Percentiles rank a stretch among this genome's conserved stretches.
Conservation (phyloP, 2,888 invertebrate species). For the Clistopyga incitator region DNA sequence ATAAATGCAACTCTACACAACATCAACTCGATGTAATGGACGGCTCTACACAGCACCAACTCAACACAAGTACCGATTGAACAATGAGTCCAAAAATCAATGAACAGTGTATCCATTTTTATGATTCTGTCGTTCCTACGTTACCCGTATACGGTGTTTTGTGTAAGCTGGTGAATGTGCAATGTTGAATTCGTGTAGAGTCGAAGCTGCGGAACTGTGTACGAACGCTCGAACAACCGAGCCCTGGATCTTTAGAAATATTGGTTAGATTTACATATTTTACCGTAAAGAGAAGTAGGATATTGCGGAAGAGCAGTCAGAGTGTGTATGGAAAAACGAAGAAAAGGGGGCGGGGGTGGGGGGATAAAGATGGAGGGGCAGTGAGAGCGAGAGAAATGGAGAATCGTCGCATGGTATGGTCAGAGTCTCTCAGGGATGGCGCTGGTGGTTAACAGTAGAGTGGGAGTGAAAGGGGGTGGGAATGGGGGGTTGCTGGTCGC, state of each 20-base stretch:
- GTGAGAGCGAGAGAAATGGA: conserved; percentile 21
- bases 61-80: too few relatives aligned
- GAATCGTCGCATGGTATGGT: conserved; percentile 30
- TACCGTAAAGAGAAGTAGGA: conserved; percentile 79
- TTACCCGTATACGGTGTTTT: too few relatives aligned
- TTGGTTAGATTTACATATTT: conserved; percentile 84
- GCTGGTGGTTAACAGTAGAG: conserved; percentile 40
- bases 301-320: conserved; percentile 64
- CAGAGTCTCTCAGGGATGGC: conserved; percentile 42
- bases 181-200: too few relatives aligned
- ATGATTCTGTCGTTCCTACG: too few relatives aligned
- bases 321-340: conserved; percentile 23
- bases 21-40: too few relatives aligned
- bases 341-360: conserved; percentile 1
- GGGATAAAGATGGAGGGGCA: conserved; percentile 27
- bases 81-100: too few relatives aligned
- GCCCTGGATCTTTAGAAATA: conserved; percentile 82
- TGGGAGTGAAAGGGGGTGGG: conserved; percentile 42
- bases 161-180: too few relatives aligned
- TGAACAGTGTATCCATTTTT: too few relatives aligned
- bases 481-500: conserved; percentile 37
- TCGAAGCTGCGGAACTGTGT: conserved; percentile 8
- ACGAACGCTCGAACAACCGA: conserved; percentile 67
- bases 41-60: too few relatives aligned
- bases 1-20: too few relatives aligned